phyloP scores from a whole-genome alignment of 2,888 invertebrate genomes.

The Brenthis daphne region DNA sequence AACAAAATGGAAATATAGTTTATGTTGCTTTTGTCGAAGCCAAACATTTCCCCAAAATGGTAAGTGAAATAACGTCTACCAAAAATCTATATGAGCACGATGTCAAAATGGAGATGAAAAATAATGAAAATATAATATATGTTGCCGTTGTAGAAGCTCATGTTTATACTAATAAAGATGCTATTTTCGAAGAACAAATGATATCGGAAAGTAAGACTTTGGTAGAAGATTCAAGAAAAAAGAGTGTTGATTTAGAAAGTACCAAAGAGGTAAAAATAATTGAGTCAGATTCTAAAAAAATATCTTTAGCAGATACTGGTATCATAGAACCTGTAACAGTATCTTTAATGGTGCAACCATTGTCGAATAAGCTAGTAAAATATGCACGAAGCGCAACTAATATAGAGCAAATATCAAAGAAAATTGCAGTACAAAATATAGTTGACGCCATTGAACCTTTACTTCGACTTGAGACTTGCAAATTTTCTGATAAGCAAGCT shows the following conservation, averaged over 20 bases:
- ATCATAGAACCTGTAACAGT: slow-evolving; percentile 40
- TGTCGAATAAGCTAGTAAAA: slow-evolving; percentile 11
- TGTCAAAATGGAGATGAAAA: slow-evolving; percentile 22
- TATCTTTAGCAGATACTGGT: slow-evolving; percentile 21
- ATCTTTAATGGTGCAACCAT: slow-evolving; percentile 31
- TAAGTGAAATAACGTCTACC: background rate
- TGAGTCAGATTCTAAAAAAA: slow-evolving; percentile 13
- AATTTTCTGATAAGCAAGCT: slow-evolving; percentile 31
- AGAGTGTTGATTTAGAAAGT: slow-evolving; percentile 15
- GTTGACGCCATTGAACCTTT: slow-evolving; percentile 39
- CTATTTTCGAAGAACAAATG: slow-evolving; percentile 59
- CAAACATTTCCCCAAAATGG: slow-evolving; percentile 7
- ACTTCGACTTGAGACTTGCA: slow-evolving; percentile 26
- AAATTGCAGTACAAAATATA: slow-evolving; percentile 39
- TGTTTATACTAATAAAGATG: slow-evolving; percentile 69
- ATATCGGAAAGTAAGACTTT: slow-evolving; percentile 49
- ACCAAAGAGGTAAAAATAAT: slow-evolving; percentile 1
- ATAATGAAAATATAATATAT: slow-evolving; percentile 51
- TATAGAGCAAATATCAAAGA: slow-evolving; percentile 35
- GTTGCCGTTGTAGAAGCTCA: slow-evolving; percentile 73
- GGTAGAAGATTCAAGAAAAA: slow-evolving; percentile 23
- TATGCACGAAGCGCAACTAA: slow-evolving; percentile 30
- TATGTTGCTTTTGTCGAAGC: slow-evolving; percentile 16
- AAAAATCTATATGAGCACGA: slow-evolving; percentile 24
- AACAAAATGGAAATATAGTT: slow-evolving; percentile 23